Percentiles rank a stretch among this genome's conserved stretches.
Conservation (phyloP, 1,140 invertebrate species). For the Nebria ingens region DNA sequence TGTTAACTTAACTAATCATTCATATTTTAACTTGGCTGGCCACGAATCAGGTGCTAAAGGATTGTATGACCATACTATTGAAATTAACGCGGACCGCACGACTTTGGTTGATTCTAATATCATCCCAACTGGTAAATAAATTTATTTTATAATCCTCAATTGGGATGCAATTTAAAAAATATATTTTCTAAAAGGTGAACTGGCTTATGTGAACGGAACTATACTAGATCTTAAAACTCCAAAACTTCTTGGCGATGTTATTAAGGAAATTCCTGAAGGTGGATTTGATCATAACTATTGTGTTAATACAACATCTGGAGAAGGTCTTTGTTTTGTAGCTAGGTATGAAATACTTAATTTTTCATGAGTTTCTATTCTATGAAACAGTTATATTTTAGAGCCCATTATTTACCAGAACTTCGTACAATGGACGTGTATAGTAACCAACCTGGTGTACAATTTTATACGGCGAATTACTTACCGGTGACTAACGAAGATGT, state of each 20-base stretch:
- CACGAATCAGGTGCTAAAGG: conserved; percentile 47
- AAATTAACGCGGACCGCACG: conserved; percentile 64
- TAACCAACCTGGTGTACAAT: conserved; percentile 82
- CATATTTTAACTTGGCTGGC: conserved; percentile 89
- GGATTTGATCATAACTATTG: conserved; percentile 72
- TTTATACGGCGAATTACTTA: conserved; percentile 77
- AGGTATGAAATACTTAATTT: conserved; percentile 21
- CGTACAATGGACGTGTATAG: conserved; percentile 65
- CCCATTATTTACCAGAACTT: conserved; percentile 57
- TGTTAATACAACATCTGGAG: conserved; percentile 26
- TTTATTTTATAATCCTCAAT: background rate
- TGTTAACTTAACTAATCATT: conserved; percentile 86
- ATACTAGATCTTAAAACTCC: conserved; percentile 53
- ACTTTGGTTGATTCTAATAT: conserved; percentile 60
- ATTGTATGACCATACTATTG: conserved; percentile 62
- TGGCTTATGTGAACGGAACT: conserved; percentile 23
- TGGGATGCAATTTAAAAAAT: background rate
- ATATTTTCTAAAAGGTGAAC: conserved; percentile 21
- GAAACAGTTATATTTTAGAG: conserved; percentile 33
- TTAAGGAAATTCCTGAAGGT: conserved; percentile 33
- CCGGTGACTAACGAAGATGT: conserved; percentile 31
- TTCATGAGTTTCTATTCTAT: conserved; percentile 1
- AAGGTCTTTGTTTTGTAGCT: conserved; percentile 31
- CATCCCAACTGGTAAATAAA: conserved; percentile 66
- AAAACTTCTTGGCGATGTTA: conserved; percentile 39